Base-by-base conservation (phyloP, 2,797 vertebrate genomes). In the Notolepis coatsorum region DNA sequence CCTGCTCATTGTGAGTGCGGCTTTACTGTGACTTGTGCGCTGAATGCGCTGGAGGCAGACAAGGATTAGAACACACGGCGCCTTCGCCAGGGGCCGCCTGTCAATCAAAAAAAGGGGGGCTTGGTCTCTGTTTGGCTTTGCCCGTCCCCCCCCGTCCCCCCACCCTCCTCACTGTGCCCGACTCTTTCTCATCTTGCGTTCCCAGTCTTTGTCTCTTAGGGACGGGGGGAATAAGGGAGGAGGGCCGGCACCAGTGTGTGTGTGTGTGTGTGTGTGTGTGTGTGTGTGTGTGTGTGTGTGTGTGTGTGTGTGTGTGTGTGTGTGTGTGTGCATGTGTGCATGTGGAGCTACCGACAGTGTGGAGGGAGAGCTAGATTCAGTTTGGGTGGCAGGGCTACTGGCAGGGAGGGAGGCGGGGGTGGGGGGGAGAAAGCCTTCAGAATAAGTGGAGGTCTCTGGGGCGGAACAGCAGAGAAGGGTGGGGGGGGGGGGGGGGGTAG, bases 381-480 rank as follows among this genome's bases (percentile, higher is more conserved):
- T 93, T 94, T 94, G 94, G 94, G 93, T 95, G 94, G 94, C 71
- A 93, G 88, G n/a, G 80, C 42, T 17, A n/a, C n/a, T n/a, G n/a
- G n/a, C n/a, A n/a, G n/a, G n/a, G n/a, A n/a, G n/a, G n/a, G n/a
- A n/a, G n/a, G n/a, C n/a, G n/a, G n/a, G n/a, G n/a, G n/a, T n/a
- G n/a, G 21, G 35, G 35, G 5, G 5, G 47, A 53, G 35, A 51
- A 52, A 47, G 78, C 87, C 82, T 84, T 87, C 86, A 93, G 87
- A 92, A 91, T 92, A 92, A 94, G 93, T 90, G 90, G 89, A 82
- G 90, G 89, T 92, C 91, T 90, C 68, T 90, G 85, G 93, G 94
- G 91, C 88, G 92, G 89, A 91, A 90, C 88, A 84, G 83, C 56
- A 88, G 88, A 88, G 91, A 88, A 75, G 90, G 89, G 75, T 48